Conservation (phyloP, 2,797 vertebrate genomes). For the Rhabdophis nuchalis region DNA sequence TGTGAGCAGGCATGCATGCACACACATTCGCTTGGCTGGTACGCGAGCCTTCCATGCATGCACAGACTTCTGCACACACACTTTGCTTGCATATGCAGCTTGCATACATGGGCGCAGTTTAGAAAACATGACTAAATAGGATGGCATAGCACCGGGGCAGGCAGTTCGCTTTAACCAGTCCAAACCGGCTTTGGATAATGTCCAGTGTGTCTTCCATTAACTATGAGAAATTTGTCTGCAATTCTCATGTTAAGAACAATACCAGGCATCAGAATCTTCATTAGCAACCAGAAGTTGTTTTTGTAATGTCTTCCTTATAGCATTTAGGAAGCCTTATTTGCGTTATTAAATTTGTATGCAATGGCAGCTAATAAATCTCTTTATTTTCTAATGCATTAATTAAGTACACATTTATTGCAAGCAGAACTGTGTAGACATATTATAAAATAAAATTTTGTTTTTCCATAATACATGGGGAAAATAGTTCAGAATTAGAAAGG, state of each 20-base stretch:
- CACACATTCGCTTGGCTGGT: too few relatives aligned
- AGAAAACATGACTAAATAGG: too few relatives aligned
- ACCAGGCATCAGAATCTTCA: conserved; percentile 60
- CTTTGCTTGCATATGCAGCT: too few relatives aligned
- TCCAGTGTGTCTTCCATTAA: background rate
- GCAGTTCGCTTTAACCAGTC: too few relatives aligned
- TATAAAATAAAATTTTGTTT: conserved; percentile 70
- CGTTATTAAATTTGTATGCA: conserved; percentile 73
- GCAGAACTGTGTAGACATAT: conserved; percentile 70
- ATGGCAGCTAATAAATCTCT: conserved; percentile 73
- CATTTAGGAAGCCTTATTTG: conserved; percentile 72
- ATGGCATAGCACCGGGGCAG: too few relatives aligned
- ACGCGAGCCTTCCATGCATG: too few relatives aligned
- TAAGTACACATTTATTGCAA: conserved; percentile 77
- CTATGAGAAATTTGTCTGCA: conserved; percentile 39
- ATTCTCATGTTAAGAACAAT: conserved; percentile 46
- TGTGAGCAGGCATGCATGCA: too few relatives aligned
- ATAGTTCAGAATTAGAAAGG: conserved; percentile 23
- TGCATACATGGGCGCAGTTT: too few relatives aligned
- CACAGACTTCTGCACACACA: too few relatives aligned
- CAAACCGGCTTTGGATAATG: background rate
- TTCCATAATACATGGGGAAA: conserved; percentile 39
- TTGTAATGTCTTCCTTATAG: conserved; percentile 73
- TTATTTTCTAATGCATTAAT: conserved; percentile 75
- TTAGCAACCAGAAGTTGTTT: conserved; percentile 68